Conservation (phyloP, 2,888 invertebrate species). For the Doris montereyensis region DNA sequence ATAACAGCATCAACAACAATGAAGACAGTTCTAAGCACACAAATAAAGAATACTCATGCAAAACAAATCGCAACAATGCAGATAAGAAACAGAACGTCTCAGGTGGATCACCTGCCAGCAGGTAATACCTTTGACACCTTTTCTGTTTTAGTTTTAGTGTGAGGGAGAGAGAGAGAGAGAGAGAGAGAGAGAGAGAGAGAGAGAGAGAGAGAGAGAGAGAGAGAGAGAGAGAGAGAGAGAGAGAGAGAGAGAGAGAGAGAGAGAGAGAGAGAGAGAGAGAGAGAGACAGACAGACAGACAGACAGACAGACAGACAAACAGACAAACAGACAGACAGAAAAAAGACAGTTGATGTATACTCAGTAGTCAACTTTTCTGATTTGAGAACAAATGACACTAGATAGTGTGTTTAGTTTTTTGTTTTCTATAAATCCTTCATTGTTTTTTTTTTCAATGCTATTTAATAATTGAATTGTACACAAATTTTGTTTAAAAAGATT, state of each 20-base stretch:
- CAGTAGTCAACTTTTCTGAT: too few species aligned
- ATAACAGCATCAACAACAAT: constrained; percentile 19
- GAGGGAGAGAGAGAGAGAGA: not conserved
- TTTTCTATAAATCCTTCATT: too few species aligned
- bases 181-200: not conserved
- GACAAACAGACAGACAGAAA: constrained; percentile 5
- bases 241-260: not conserved
- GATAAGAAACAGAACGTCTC: constrained; percentile 28
- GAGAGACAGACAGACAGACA: not conserved
- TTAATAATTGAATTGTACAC: too few species aligned
- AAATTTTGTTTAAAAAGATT: too few species aligned
- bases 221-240: not conserved
- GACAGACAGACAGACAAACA: constrained; percentile 5
- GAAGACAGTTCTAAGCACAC: not conserved
- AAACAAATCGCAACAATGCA: constrained; percentile 16
- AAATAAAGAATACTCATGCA: constrained; percentile 3
- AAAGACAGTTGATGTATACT: too few species aligned
- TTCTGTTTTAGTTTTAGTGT: too few species aligned
- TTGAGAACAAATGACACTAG: too few species aligned
- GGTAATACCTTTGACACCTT: too few species aligned
- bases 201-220: not conserved
- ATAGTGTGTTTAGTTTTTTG: too few species aligned
- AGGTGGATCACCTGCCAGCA: not conserved
- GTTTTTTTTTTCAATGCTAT: too few species aligned
- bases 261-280: not conserved